Evolutionary conservation across 64 coral and sea anemone genomes (phyloP), one percentile per base, ranked within the genome.

Genomic region (Stichodactyla mertensii): DNA sequence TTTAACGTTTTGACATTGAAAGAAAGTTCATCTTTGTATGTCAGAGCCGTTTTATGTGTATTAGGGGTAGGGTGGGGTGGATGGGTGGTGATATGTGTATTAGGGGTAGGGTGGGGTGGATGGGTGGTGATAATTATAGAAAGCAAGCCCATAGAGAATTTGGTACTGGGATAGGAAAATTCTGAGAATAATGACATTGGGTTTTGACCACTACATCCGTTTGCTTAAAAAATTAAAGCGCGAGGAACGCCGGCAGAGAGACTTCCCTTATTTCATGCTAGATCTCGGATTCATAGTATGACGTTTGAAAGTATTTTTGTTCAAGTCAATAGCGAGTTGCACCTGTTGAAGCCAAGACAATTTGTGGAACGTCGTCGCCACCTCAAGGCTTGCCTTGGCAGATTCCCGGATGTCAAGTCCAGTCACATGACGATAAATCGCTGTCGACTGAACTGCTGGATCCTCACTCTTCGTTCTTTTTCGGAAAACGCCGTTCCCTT

Each of bases 291-390:
- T 10, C 6, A 59, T 54, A 55, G 90, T 69, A 22, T 90, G 80
- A 51, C 94, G 91, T 79, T 86, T 93, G 84, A 96, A 96, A 58
- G 79, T 96, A 52, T 96, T 96, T 28, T 88, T 90, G 55, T 92
- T 96, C 6, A 96, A 89, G 28, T 96, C 91, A 13, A 96, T 96
- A 14, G 94, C 94, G 71, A 96, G 83, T 80, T 92, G 88, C 53
- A 97, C 88, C 22, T 93, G 94, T 56, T 97, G 91, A 0, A 97
- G 88, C 94, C 94, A 97, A 16, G 89, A 58, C 66, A 92, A 93
- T 20, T 97, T 97, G 16, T 59, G 86, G 70, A 97, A 97, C n/a
- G 91, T 97, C 85, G 64, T 90, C 5, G 94, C 94, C 79, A 97
- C 81, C 78, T 92, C 94, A 64, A 97, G 85, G 86, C 94, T 97